phyloP scores from a whole-genome alignment of 2,113 vertebrate genomes.

The Alectura lathami region DNA sequence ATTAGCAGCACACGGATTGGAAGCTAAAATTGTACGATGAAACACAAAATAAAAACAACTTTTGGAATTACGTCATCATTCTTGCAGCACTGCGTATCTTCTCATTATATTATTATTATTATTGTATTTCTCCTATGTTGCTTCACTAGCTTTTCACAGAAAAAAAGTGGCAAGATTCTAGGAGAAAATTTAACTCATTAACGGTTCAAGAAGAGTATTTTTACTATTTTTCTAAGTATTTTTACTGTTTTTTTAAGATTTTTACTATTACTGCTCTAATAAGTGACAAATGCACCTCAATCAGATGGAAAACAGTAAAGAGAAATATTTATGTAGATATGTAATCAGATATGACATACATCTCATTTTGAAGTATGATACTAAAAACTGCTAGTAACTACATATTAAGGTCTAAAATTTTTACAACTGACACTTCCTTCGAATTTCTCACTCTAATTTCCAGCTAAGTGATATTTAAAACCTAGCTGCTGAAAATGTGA shows the following conservation, averaged over 20 bases:
- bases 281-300: background rate
- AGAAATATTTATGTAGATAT: background rate
- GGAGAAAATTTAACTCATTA: background rate
- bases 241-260: no score
- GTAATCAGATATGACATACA: background rate
- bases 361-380: background rate
- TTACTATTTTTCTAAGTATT: no score
- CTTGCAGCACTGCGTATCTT: background rate
- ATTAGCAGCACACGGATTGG: constrained; percentile 92
- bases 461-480: background rate
- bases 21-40: constrained; percentile 74
- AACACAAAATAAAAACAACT: background rate
- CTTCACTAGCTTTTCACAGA: background rate
- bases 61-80: background rate
- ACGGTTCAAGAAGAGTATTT: background rate
- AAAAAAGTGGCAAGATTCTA: background rate
- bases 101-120: background rate
- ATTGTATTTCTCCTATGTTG: background rate
- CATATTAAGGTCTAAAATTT: background rate
- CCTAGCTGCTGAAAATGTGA: background rate
- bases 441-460: background rate
- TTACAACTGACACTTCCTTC: background rate
- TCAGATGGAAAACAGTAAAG: background rate
- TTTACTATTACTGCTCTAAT: background rate
- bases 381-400: background rate